These are phyloP conservation scores for Cordilura impudica DNA, from an alignment of 2,888 invertebrate species.

Conservation along the genomic window DNA sequence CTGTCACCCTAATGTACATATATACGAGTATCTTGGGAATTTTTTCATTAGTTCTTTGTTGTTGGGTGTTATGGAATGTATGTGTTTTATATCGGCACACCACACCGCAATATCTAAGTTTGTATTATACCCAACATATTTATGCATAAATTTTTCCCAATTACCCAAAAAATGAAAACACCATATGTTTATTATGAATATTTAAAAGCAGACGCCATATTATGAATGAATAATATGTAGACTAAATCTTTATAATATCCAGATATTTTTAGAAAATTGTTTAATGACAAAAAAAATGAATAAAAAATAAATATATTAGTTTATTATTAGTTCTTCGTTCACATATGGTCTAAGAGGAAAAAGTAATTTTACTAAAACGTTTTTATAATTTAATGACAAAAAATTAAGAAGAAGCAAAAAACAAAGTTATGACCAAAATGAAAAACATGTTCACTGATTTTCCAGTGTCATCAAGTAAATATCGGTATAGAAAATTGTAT, in stretches of 20 bases:
- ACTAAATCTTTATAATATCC: conserved; percentile 18
- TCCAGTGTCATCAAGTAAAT: not conserved
- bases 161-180: conserved; percentile 31
- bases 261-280: not conserved
- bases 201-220: conserved; percentile 14
- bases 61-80: not conserved
- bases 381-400: not conserved
- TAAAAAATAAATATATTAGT: conserved; percentile 22
- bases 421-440: not conserved
- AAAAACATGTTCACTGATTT: no score
- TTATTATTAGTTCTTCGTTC: conserved; percentile 36
- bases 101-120: conserved; percentile 1
- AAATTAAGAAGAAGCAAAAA: not conserved
- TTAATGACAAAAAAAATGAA: not conserved
- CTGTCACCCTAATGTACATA: no score
- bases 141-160: conserved; percentile 38
- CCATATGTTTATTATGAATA: conserved; percentile 51
- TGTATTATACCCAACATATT: no score
- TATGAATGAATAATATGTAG: not conserved
- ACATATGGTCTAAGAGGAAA: conserved; percentile 41
- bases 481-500: not conserved
- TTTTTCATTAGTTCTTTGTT: not conserved
- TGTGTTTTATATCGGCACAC: conserved; percentile 23
- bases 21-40: not conserved
- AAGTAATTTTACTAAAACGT: not conserved